These are phyloP conservation scores for Dermatophagoides farinae DNA, from an alignment of 1,140 invertebrate species.

Conservation along the genomic window DNA sequence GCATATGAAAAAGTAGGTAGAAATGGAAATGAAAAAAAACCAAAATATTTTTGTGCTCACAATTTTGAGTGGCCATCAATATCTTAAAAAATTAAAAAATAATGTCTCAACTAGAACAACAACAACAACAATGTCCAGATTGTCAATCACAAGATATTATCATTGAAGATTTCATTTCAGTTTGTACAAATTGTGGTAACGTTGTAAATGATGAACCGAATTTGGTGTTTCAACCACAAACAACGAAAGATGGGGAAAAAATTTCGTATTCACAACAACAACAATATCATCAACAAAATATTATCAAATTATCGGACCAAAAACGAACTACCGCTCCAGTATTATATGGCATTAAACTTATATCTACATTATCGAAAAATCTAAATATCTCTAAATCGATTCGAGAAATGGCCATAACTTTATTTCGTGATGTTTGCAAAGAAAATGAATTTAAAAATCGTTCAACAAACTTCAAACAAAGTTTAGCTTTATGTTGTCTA, in stretches of 20 bases:
- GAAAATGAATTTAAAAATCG: background rate
- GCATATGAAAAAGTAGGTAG: too few species aligned
- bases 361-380: background rate
- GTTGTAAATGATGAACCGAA: background rate
- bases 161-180: background rate
- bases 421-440: background rate
- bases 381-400: background rate
- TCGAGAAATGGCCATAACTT: background rate
- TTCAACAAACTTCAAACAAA: background rate
- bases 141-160: background rate
- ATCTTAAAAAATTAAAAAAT: too few species aligned
- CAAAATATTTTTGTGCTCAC: too few species aligned
- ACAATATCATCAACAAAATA: background rate
- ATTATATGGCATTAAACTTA: background rate
- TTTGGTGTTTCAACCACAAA: background rate
- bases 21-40: too few species aligned
- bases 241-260: background rate
- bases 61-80: too few species aligned
- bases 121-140: background rate
- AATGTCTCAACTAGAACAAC: background rate
- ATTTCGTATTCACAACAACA: background rate
- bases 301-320: too few species aligned
- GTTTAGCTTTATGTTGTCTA: background rate
- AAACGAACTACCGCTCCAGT: background rate
- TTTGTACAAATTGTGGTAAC: constrained; percentile 4